Base-by-base conservation (phyloP, 2,113 vertebrate species). In the Parus major region DNA sequence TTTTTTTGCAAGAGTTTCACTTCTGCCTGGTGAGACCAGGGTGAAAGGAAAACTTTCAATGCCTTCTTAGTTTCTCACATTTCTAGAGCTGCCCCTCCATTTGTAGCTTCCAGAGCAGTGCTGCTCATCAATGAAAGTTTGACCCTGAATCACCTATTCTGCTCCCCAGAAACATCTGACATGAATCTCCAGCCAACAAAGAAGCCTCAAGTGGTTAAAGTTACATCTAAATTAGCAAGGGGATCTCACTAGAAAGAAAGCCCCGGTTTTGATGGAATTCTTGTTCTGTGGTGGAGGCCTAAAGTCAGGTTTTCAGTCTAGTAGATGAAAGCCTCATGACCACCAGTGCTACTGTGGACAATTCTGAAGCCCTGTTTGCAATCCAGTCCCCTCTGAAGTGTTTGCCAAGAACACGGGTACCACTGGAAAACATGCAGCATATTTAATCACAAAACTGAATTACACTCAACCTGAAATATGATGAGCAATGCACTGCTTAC, bases 381-480 rank as follows among this genome's bases (percentile, higher is more conserved):
- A 49, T 52, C 52, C 60, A 68, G 60, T 15, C 27, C 22, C 21
- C 25, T 95, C 47, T 84, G 66, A 89, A 95, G 78, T 18, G 21
- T 47, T 56, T 93, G 42, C 78, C 83, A 86, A 33, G 85, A 86
- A 29, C 71, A 72, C 5, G 5, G 35, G 36, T 60, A 55, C 39
- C 72, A 71, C 65, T 92, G 80, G 61, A 85, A 93, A 92, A 71
- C 80, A 86, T 3, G 22, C 61, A 60, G 72, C 12, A 33, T 88
- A 76, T 90, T 95, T 88, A 94, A 93, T 95, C 92, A 84, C 75
- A 86, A 91, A 95, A 91, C 83, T 73, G 70, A 84, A 85, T 93
- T 91, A 85, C 69, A 68, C n/a, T 95, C 96, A 85, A 64, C 63
- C 75, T 95, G 77, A 95, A 92, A 95, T 90, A 91, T 28, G 75